A percentile compares a stretch with the other conserved stretches of the same genome.
Conservation (phyloP, 2,888 invertebrate genomes). For the Cloeon dipterum region DNA sequence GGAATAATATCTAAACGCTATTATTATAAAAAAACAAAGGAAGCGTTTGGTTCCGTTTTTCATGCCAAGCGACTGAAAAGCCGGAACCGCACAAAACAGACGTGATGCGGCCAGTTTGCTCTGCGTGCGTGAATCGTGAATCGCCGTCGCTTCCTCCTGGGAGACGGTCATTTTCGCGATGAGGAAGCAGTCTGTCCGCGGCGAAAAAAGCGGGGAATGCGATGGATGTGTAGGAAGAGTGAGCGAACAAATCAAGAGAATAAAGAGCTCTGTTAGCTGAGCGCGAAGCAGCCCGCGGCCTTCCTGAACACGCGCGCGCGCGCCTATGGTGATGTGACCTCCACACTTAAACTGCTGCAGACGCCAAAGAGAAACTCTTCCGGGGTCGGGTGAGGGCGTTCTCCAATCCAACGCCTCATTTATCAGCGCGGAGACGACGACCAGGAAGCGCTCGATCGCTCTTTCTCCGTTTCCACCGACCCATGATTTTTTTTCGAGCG, state of each 20-base stretch:
- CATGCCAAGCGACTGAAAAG: too few species aligned
- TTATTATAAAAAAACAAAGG: too few species aligned
- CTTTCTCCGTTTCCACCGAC: too few species aligned
- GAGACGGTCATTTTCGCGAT: neutral
- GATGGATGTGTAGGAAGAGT: neutral
- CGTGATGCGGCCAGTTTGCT: too few species aligned
- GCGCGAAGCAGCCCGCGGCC: slow-evolving; percentile 1
- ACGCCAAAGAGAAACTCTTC: neutral
- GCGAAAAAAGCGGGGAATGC: too few species aligned
- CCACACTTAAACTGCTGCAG: neutral
- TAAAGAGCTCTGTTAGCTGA: neutral
- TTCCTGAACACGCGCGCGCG: slow-evolving; percentile 2
- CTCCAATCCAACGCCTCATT: neutral
- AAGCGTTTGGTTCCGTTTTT: too few species aligned
- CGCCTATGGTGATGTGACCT: too few species aligned
- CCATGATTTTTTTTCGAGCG: too few species aligned
- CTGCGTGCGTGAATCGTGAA: too few species aligned
- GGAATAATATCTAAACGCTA: too few species aligned
- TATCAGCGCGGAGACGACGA: neutral
- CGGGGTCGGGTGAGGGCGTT: slow-evolving; percentile 2
- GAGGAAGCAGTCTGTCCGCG: too few species aligned
- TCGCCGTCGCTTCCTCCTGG: neutral
- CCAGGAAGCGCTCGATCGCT: neutral
- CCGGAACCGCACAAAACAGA: too few species aligned
- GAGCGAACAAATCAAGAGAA: neutral